Evolutionary conservation across 2,888 invertebrate genomes (phyloP), one percentile per base, ranked within the genome.

Genomic region (Hypercompe scribonia): DNA sequence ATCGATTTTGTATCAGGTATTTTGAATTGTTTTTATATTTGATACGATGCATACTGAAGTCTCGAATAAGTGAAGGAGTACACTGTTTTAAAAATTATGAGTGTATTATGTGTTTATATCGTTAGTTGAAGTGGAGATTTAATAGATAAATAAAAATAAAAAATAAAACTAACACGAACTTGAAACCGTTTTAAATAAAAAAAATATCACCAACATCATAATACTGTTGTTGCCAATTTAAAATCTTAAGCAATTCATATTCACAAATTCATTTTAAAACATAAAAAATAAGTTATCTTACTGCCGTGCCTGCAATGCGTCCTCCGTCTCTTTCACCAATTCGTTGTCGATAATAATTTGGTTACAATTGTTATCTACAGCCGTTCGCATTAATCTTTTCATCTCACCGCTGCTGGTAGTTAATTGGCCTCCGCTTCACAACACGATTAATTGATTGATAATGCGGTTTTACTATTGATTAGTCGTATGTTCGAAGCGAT

Each of bases 261-360:
- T 54, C 11, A n/a, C n/a, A 54, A n/a, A 54, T 11, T 24, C 24
- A 3, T 54, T 54, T 54, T n/a, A n/a, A 21, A 28, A 15, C 28
- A 36, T 36, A 34, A 34, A 21, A 36, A 36, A 10, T 24, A 13
- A 39, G 15, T 69, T 73, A 73, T 71, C 24, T 42, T 73, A 75
- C 84, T 78, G 77, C 58, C 15, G 10, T 15, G 15, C 28, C 10
- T 18, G 64, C 15, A 36, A 73, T 74, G 72, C 39, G 71, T 31
- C 68, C 33, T 58, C 69, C 76, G 83, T 81, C 83, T 82, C 84
- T 87, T 84, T 80, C 75, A 74, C 39, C 46, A 72, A 88, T 88
- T 86, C 78, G 82, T 83, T 73, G 80, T 73, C 77, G 77, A 76
- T 76, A 78, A 78, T 81, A 78, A 81, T 81, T 78, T 75, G 75